These are phyloP conservation scores for Oryzias woworae DNA, from an alignment of 2,113 vertebrate genomes.

Conservation along the genomic window DNA sequence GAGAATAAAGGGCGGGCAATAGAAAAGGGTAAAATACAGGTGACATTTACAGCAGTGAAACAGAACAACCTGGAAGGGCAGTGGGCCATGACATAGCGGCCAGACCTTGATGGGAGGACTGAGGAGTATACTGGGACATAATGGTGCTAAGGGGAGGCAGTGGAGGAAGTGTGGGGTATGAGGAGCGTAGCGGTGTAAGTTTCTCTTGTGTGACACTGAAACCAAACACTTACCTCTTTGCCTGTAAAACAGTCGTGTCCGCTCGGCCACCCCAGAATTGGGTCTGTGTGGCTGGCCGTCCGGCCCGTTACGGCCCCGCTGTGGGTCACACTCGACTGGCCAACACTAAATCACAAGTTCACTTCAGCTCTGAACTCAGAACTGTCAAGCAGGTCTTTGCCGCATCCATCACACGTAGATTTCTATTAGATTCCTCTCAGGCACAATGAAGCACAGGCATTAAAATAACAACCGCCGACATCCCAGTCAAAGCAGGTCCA, in stretches of 20 bases:
- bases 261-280: constrained; percentile 51
- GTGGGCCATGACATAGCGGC: constrained; percentile 46
- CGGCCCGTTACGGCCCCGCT: constrained; percentile 16
- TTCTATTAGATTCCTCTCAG: constrained; percentile 10
- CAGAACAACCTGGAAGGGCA: constrained; percentile 45
- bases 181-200: constrained; percentile 37
- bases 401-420: constrained; percentile 44
- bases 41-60: constrained; percentile 77
- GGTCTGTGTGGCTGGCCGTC: constrained; percentile 29
- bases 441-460: constrained; percentile 17
- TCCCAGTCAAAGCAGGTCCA: constrained; percentile 41
- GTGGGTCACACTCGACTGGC: constrained; percentile 44
- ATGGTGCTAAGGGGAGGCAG: constrained; percentile 36
- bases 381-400: constrained; percentile 55
- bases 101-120: constrained; percentile 15
- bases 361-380: constrained; percentile 57
- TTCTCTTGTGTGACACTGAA: constrained; percentile 68
- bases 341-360: constrained; percentile 31
- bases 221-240: constrained; percentile 57
- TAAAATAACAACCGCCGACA: constrained; percentile 23
- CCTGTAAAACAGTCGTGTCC: constrained; percentile 56
- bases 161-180: constrained; percentile 32
- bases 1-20: constrained; percentile 57
- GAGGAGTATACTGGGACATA: constrained; percentile 36
- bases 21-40: constrained; percentile 51